phyloP scores from a whole-genome alignment of 2,113 vertebrate species.

The Ceyx cyanopectus region DNA sequence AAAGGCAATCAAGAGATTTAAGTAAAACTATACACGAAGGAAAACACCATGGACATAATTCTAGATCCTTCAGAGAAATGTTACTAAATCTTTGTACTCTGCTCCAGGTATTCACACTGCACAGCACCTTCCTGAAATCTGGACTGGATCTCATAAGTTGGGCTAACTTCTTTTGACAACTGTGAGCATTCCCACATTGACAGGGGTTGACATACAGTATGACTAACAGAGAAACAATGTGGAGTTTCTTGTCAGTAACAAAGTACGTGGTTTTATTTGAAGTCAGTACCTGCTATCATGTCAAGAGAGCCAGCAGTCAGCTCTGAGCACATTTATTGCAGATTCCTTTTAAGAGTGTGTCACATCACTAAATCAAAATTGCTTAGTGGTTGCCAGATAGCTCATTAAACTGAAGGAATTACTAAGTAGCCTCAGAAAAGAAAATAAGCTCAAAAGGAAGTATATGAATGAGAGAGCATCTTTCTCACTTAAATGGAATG shows the following conservation, averaged over 20 bases:
- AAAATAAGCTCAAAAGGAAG: slow-evolving; percentile 3
- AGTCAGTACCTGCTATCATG: not conserved
- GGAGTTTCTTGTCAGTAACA: not conserved
- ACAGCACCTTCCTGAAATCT: not conserved
- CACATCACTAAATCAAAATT: slow-evolving; percentile 25
- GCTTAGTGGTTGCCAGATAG: not conserved
- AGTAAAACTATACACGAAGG: too few species aligned
- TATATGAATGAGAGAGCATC: not conserved
- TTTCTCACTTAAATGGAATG: not conserved
- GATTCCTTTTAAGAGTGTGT: not conserved
- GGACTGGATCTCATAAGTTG: not conserved
- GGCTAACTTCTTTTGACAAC: not conserved
- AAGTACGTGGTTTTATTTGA: not conserved
- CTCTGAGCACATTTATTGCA: not conserved
- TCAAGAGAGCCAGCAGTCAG: not conserved
- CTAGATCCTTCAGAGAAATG: too few species aligned
- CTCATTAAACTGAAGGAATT: slow-evolving; percentile 35
- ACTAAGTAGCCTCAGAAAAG: slow-evolving; percentile 10
- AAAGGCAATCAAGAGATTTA: too few species aligned
- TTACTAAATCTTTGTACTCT: not conserved
- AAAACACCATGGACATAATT: too few species aligned
- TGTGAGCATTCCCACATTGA: not conserved
- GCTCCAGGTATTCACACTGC: not conserved
- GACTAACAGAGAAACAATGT: not conserved
- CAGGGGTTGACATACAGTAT: not conserved